A percentile compares a stretch with the other conserved stretches of the same genome.
Conservation (phyloP, 2,113 vertebrate genomes). For the Malurus elegans region DNA sequence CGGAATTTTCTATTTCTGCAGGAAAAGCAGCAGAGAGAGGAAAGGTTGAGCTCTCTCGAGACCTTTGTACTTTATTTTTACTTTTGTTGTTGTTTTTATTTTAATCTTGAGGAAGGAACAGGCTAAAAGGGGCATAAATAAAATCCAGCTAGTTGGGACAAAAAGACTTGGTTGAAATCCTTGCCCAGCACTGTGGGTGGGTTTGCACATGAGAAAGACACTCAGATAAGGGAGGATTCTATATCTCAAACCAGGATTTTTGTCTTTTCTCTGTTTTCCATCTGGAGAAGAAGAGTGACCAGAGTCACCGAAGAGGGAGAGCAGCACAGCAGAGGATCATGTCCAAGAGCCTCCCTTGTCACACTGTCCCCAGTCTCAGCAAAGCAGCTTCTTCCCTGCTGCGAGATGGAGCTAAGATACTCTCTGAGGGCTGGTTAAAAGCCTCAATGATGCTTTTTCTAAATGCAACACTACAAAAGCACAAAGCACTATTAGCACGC, state of each 20-base stretch:
- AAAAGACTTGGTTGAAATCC: background rate
- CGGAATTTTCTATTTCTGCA: slow-evolving; percentile 33
- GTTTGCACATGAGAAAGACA: background rate
- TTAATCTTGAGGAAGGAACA: slow-evolving; percentile 28
- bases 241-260: background rate
- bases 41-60: slow-evolving; percentile 17
- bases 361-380: background rate
- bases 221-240: background rate
- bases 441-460: background rate
- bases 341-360: background rate
- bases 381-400: background rate
- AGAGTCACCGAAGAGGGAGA: background rate
- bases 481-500: background rate
- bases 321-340: background rate
- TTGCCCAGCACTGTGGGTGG: background rate
- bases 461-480: background rate
- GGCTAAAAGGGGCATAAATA: slow-evolving; percentile 8
- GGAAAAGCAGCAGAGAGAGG: background rate
- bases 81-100: background rate
- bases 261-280: background rate
- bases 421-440: background rate
- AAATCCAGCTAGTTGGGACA: background rate
- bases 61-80: slow-evolving; percentile 44
- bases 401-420: background rate
- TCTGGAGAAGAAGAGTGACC: background rate